Conservation (phyloP, 1,140 invertebrate genomes). For the Chionoecetes opilio region DNA sequence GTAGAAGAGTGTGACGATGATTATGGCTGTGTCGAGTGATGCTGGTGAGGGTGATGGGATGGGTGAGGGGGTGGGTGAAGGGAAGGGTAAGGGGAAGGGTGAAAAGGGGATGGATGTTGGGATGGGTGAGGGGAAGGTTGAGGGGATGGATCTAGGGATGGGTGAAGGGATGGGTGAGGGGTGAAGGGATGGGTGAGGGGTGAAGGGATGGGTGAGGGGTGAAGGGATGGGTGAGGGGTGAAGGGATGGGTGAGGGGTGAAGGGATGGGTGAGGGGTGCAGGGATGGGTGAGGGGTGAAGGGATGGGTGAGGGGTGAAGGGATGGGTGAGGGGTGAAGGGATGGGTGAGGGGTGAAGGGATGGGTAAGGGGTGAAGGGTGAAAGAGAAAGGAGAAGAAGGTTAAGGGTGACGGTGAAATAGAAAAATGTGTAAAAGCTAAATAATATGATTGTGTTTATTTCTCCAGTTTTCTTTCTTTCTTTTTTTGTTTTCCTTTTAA, state of each 20-base stretch:
- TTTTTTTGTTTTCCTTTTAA: background rate
- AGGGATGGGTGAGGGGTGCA: background rate
- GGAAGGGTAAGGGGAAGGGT: background rate
- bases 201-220: background rate
- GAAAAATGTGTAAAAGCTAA: background rate
- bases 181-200: background rate
- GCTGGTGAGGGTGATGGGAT: background rate
- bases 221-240: background rate
- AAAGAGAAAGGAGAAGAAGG: background rate
- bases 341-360: background rate
- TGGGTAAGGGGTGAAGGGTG: background rate
- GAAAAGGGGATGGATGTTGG: no score
- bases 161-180: background rate
- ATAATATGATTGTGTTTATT: background rate
- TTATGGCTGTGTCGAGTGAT: slow-evolving; percentile 40
- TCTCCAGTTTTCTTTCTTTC: background rate
- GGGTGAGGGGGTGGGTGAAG: background rate
- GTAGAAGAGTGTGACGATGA: slow-evolving; percentile 41
- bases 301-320: background rate
- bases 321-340: background rate
- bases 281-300: background rate
- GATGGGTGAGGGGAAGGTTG: background rate
- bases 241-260: background rate
- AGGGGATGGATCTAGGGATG: background rate
- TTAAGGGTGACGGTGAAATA: background rate